Percentiles rank a stretch among this genome's conserved stretches.
Conservation (phyloP, 2,797 vertebrate species). For the Malacoraja senta region DNA sequence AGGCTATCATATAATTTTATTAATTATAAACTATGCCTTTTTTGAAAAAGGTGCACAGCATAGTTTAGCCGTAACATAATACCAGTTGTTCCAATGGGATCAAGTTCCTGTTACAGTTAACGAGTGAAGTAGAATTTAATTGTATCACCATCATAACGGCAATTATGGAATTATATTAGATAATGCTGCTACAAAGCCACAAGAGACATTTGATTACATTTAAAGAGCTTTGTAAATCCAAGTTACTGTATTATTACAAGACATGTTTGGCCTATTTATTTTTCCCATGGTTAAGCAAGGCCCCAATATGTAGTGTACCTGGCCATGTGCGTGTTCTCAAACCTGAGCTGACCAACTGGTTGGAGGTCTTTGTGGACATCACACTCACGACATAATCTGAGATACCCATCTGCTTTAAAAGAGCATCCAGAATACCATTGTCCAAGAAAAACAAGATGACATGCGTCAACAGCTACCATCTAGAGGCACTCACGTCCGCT, state of each 20-base stretch:
- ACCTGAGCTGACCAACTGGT: too few species aligned
- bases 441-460: too few species aligned
- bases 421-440: too few species aligned
- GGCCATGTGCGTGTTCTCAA: too few species aligned
- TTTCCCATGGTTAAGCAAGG: neutral
- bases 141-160: too few species aligned
- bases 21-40: neutral
- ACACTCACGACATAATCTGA: too few species aligned
- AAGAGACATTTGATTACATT: neutral
- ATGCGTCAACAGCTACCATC: too few species aligned
- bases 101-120: neutral
- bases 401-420: too few species aligned
- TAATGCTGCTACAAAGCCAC: neutral
- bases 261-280: neutral
- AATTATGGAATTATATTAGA: neutral
- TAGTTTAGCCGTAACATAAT: neutral
- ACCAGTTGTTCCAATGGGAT: too few species aligned
- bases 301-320: too few species aligned
- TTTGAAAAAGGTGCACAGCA: neutral
- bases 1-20: neutral
- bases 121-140: neutral
- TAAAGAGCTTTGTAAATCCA: neutral
- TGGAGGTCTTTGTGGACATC: too few species aligned
- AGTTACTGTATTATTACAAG: neutral
- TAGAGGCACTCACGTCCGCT: too few species aligned